Evolutionary conservation across 2,797 vertebrate genomes (phyloP), one percentile per base, ranked within the genome.

Genomic region (Lithobates sylvaticus): DNA sequence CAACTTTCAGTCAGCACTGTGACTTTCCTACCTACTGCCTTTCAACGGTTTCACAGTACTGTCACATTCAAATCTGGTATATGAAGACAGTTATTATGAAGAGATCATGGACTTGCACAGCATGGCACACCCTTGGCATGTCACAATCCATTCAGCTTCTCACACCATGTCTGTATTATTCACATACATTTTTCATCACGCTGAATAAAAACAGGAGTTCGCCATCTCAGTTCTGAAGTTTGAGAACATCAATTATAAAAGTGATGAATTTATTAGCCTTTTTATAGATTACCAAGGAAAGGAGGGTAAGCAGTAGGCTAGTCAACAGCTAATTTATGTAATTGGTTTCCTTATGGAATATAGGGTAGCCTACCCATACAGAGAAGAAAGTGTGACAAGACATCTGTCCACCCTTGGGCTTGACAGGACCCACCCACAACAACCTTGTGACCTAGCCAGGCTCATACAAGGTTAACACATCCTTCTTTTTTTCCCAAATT

Each of bases 81-180:
- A 32, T 75, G 42, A 75, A 27, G 34, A 74, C 18, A 44, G 34
- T 23, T 58, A 47, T 47, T 50, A 50, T 54, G n/a, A 81, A 21
- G 18, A 64, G n/a, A 72, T 32, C 32, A 32, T 42, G 58, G 44
- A 5, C 65, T 32, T 29, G 21, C 18, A 34, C 27, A 32, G 67
- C 16, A 68, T 54, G 78, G 42, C 78, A 80, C 78, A 70, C 67
- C 78, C 65, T 80, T 80, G 6, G 9, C 18, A 50, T 70, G n/a
- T 47, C 32, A 47, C 13, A 27, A 16, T 26, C 13, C 21, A 13
- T 67, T 23, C 27, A 21, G 29, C 4, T 80, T 80, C 27, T 39
- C 65, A 69, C 34, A 36, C 12, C 68, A 67, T 80, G 70, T 69
- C 26, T 70, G 0, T 8, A n/a, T 42, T 54, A 50, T 70, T 80